Conservation (phyloP, 2,113 vertebrate species). For the Thunnus thynnus region DNA sequence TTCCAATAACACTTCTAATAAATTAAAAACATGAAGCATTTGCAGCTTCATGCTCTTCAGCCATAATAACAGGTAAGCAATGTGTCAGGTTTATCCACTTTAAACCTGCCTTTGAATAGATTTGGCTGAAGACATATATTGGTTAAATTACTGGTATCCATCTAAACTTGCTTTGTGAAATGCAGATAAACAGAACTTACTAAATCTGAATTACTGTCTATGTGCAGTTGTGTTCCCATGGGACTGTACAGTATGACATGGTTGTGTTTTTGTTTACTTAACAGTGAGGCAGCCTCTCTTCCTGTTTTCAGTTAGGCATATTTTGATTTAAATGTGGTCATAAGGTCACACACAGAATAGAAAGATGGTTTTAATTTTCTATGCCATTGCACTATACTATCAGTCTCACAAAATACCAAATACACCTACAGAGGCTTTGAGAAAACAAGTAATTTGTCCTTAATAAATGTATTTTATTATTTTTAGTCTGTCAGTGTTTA, state of each 20-base stretch:
- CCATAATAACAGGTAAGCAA: too few species aligned
- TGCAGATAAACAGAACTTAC: too few species aligned
- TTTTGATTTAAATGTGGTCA: background rate
- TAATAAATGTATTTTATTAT: background rate
- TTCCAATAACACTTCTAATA: too few species aligned
- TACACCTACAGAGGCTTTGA: background rate
- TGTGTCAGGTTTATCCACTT: too few species aligned
- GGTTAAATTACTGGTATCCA: background rate
- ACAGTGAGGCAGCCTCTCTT: background rate
- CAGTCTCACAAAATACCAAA: background rate
- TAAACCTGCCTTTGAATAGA: too few species aligned
- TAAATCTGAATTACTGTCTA: too few species aligned
- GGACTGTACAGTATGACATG: too few species aligned
- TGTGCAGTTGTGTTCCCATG: too few species aligned
- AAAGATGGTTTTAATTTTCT: background rate
- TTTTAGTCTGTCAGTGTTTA: slow-evolving; percentile 10
- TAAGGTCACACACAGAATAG: background rate
- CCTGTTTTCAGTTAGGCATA: background rate
- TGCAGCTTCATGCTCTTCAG: too few species aligned
- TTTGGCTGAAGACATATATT: too few species aligned
- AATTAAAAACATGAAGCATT: too few species aligned
- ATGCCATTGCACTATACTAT: background rate
- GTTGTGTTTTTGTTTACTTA: too few species aligned
- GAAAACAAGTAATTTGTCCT: background rate
- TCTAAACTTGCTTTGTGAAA: background rate